These are phyloP conservation scores for Drosophila pegasa DNA, from an alignment of 2,888 invertebrate species.

Conservation along the genomic window DNA sequence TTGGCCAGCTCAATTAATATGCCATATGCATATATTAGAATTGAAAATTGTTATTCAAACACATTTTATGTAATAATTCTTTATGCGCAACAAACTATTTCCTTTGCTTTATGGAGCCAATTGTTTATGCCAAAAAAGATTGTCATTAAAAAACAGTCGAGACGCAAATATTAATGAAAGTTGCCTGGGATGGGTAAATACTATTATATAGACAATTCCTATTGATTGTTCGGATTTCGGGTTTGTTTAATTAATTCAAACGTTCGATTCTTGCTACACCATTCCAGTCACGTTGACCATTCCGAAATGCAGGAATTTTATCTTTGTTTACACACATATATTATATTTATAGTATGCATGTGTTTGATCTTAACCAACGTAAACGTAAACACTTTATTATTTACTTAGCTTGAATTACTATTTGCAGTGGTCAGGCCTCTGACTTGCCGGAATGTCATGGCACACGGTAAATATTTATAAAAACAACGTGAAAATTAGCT, in stretches of 20 bases:
- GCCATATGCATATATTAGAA: slow-evolving; percentile 25
- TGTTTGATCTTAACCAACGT: background rate
- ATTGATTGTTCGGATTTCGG: slow-evolving; percentile 32
- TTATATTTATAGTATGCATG: background rate
- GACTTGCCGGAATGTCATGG: slow-evolving; percentile 35
- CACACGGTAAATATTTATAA: slow-evolving; percentile 12
- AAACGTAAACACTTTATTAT: slow-evolving; percentile 17
- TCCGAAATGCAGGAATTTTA: slow-evolving; percentile 21
- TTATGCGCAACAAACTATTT: slow-evolving; percentile 37
- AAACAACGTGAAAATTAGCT: background rate
- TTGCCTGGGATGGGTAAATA: slow-evolving; percentile 28
- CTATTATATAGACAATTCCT: slow-evolving; percentile 22
- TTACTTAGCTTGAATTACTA: slow-evolving; percentile 11
- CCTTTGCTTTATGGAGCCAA: slow-evolving; percentile 55
- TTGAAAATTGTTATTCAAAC: slow-evolving; percentile 15
- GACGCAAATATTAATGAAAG: slow-evolving; percentile 63
- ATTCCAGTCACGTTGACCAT: slow-evolving; percentile 44
- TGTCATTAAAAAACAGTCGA: slow-evolving; percentile 62
- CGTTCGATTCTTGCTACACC: background rate
- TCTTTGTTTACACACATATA: background rate
- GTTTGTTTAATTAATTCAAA: slow-evolving; percentile 23
- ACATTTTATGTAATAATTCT: slow-evolving; percentile 20
- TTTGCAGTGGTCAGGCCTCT: slow-evolving; percentile 15
- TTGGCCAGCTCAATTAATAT: slow-evolving; percentile 39
- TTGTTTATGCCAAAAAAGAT: slow-evolving; percentile 58